Conservation (phyloP, 2,797 vertebrate genomes). For the Sebastes kiyomatsui region DNA sequence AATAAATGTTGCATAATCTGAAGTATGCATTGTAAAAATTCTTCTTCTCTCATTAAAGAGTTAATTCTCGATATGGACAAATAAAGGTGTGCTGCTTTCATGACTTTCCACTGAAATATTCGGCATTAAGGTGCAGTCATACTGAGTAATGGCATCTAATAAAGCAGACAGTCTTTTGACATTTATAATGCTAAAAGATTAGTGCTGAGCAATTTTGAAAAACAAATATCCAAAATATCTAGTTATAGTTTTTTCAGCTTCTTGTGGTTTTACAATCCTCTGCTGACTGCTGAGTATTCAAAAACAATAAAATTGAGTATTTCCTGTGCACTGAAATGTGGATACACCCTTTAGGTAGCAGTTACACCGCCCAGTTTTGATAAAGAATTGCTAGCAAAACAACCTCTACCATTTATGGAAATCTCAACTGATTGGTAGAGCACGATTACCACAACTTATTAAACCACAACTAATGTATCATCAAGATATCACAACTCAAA, state of each 20-base stretch:
- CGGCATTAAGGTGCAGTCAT: background rate
- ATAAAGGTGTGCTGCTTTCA: background rate
- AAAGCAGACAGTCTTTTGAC: background rate
- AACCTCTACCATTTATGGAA: too few relatives aligned
- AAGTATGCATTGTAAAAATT: background rate
- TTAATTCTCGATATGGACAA: background rate
- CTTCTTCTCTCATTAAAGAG: background rate
- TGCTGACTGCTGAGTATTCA: background rate
- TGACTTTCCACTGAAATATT: background rate
- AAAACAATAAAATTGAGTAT: background rate
- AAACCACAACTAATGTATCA: background rate
- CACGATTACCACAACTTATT: background rate
- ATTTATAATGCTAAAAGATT: background rate
- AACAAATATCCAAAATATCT: too few relatives aligned
- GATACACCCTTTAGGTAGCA: background rate
- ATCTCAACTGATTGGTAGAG: background rate
- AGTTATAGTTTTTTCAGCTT: too few relatives aligned
- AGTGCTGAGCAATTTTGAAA: too few relatives aligned
- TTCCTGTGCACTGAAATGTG: background rate
- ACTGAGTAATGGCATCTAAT: background rate
- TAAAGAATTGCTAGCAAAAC: background rate
- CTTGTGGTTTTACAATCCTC: background rate
- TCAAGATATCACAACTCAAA: background rate
- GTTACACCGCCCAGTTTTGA: background rate
- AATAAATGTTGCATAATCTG: constrained; percentile 11